Base-by-base conservation (phyloP, 2,888 invertebrate species). In the Gnatocerus cornutus region DNA sequence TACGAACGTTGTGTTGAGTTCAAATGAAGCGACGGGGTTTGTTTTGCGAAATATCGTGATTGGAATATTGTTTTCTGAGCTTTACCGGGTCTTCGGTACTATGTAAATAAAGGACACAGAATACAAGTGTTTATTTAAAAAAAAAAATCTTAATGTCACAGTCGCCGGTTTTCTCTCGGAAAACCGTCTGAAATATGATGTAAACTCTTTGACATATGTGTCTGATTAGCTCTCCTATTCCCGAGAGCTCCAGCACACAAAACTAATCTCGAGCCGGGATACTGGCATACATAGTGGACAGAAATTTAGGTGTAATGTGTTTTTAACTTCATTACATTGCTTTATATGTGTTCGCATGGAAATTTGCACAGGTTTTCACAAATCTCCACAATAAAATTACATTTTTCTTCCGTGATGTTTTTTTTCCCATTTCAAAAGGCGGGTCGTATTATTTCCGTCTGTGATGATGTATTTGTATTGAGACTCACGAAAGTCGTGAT, bases 141-240 rank as follows among this genome's bases (percentile, higher is more conserved):
- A n/a, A n/a, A n/a, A n/a, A n/a, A n/a, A n/a, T n/a, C n/a, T n/a
- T n/a, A n/a, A n/a, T n/a, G n/a, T n/a, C n/a, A n/a, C n/a, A n/a
- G n/a, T n/a, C n/a, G n/a, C n/a, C n/a, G n/a, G n/a, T n/a, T n/a
- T n/a, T n/a, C n/a, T n/a, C n/a, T 64, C 52, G 70, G 61, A 13
- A 37, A 45, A 71, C 66, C 41, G 39, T 43, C 71, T 75, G 67
- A 76, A 75, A 75, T 76, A 75, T 75, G 74, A 74, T 71, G 73
- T 69, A 73, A 74, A 73, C 72, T 73, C 66, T 73, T 68, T 65
- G 69, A 74, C 73, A 75, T 74, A 72, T 76, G 74, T 71, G 72
- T 71, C 75, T 77, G 76, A 77, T 77, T 77, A 77, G 76, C 73
- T 68, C 62, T 71, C 62, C 72, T 73, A 73, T 74, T 71, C 75